Evolutionary conservation across 2,113 vertebrate species (phyloP), one percentile per base, ranked within the genome.

Genomic region (Aviceda subcristata): DNA sequence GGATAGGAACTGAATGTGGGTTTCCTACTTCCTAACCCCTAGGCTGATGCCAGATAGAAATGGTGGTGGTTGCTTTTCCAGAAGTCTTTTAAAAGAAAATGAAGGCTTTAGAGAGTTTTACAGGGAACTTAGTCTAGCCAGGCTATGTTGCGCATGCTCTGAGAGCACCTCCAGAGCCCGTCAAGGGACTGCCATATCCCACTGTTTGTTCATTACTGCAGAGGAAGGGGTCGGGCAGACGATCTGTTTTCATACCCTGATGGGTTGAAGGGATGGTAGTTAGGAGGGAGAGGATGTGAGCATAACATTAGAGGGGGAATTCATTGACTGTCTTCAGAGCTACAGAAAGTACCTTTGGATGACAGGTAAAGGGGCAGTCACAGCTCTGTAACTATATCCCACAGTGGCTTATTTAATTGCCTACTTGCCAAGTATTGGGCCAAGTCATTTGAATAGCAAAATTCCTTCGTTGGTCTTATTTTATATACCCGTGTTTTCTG

Each of bases 201-300:
- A 0, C 17, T 79, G 17, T 85, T 87, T 60, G 73, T 68, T 84
- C 53, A 48, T 59, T 76, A 73, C 29, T 86, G 48, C 3, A 7
- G 82, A 89, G 64, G 19, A 92, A 86, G 26, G 19, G 21, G n/a
- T 76, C 0, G 0, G 23, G 26, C 10, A 86, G 53, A 41, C 0
- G 0, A 68, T 68, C 36, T 43, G 22, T 75, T 78, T 91, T 63
- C 51, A 32, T 51, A 78, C 6, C 19, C 43, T 90, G 66, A 53
- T 22, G 48, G 48, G 26, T 18, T 56, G 56, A 87, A 82, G 60
- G 36, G n/a, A 51, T 26, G 3, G 34, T 45, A 82, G 48, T 41
- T 82, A 72, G 63, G 36, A 68, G 10, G 18, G 15, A 78, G 39
- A 75, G 22, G 41, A 74, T 38, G 62, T 26, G 11, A 68, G 13